A percentile compares a stretch with the other conserved stretches of the same genome.
Conservation (phyloP, 1,140 invertebrate species). For the Aphis gossypii region DNA sequence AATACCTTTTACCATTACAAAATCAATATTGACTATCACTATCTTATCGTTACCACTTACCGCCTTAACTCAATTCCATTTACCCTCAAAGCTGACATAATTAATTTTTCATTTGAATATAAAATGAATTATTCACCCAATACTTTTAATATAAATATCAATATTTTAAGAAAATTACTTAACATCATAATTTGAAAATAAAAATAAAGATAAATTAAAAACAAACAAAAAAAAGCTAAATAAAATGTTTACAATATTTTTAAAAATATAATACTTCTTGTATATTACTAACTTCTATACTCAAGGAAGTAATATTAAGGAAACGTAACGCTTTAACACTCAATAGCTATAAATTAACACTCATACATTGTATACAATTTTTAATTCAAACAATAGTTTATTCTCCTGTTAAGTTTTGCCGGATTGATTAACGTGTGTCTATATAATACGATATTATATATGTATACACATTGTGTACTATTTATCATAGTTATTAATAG, state of each 20-base stretch:
- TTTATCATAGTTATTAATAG: neutral
- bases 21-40: neutral
- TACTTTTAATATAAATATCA: neutral
- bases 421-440: neutral
- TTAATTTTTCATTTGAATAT: neutral
- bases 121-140: neutral
- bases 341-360: slow-evolving; percentile 2
- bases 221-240: neutral
- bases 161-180: neutral
- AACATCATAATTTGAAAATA: neutral
- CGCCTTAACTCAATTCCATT: neutral
- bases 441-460: neutral
- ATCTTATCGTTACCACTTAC: neutral
- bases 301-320: neutral
- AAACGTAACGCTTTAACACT: neutral
- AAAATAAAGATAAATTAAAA: neutral
- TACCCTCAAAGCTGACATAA: neutral
- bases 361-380: neutral
- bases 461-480: neutral
- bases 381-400: neutral
- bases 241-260: neutral
- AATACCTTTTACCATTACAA: neutral
- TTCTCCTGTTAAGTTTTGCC: neutral
- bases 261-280: neutral
- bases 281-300: neutral